These are phyloP conservation scores for Cacatua alba DNA, from an alignment of 2,113 vertebrate species.

Conservation along the genomic window DNA sequence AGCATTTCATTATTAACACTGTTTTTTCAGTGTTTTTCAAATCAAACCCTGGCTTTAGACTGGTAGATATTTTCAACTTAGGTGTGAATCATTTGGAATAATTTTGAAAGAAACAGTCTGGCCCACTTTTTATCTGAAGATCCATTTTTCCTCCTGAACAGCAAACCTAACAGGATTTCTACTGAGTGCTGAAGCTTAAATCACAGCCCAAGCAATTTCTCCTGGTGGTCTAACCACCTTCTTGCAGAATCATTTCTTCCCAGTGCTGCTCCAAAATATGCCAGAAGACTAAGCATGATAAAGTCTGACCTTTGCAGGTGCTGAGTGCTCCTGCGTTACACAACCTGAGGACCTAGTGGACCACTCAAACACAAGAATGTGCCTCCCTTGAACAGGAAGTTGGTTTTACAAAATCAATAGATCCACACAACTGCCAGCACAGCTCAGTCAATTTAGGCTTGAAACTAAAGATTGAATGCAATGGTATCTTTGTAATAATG, in stretches of 20 bases:
- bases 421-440: not conserved
- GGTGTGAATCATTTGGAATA: constrained; percentile 22
- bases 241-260: not conserved
- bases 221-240: not conserved
- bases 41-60: constrained; percentile 1
- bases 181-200: not conserved
- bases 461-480: not conserved
- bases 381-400: not conserved
- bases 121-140: not conserved
- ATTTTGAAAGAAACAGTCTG: constrained; percentile 17
- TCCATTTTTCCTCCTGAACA: not conserved
- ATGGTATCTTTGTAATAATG: not conserved
- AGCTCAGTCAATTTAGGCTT: not conserved
- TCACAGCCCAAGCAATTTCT: not conserved
- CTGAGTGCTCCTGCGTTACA: not conserved
- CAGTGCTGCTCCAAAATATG: not conserved
- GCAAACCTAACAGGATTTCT: not conserved
- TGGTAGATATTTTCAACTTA: not conserved
- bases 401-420: not conserved
- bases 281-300: not conserved
- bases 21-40: constrained; percentile 63
- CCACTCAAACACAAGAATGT: not conserved
- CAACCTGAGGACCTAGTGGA: not conserved
- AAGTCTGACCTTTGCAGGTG: not conserved
- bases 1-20: constrained; percentile 65